Percentiles rank a stretch among this genome's conserved stretches.
phyloP scores from a whole-genome alignment of 2,113 vertebrate species.

The Cochlearius cochlearius region DNA sequence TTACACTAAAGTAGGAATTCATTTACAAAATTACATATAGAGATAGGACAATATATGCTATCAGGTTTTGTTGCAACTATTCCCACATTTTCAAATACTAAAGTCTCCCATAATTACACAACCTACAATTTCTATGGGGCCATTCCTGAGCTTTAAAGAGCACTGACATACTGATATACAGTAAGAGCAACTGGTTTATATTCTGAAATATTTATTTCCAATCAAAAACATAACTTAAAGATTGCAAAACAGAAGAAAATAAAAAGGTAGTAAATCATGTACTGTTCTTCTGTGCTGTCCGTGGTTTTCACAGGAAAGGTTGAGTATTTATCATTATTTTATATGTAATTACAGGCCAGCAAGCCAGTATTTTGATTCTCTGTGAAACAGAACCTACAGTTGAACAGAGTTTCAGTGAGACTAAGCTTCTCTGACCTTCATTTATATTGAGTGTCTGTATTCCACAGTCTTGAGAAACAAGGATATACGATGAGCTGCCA shows the following conservation, averaged over 20 bases:
- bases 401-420: neutral
- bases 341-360: neutral
- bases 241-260: neutral
- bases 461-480: neutral
- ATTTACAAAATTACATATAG: neutral
- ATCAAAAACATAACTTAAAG: neutral
- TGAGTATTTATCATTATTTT: neutral
- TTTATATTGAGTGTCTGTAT: neutral
- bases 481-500: neutral
- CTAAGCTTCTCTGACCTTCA: neutral
- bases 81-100: neutral
- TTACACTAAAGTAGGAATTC: neutral
- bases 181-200: neutral
- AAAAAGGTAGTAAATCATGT: neutral
- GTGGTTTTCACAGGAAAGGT: neutral
- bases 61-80: neutral
- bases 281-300: neutral
- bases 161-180: neutral
- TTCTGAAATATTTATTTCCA: neutral
- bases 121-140: neutral
- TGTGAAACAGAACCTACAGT: neutral
- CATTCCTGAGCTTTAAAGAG: neutral
- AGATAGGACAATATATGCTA: neutral
- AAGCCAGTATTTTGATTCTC: neutral
- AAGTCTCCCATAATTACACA: neutral